Base-by-base conservation (phyloP, 2,888 invertebrate species). In the Sericinus montela region DNA sequence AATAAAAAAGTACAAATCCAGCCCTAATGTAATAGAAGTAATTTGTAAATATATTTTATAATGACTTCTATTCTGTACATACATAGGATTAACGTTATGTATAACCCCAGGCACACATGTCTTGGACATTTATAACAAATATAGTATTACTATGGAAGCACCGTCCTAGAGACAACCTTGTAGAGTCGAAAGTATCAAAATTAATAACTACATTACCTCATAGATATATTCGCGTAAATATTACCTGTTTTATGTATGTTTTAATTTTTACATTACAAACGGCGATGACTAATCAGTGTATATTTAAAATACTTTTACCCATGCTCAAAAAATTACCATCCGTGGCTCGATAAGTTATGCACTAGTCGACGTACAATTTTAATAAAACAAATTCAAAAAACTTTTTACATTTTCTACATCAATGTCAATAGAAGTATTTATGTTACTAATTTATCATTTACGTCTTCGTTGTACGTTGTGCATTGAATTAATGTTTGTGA, bases 131-230 rank as follows among this genome's bases (percentile, higher is more conserved):
- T 41, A 41, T 28, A 29, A 15, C 7, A 3, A 1, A 38, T 5
- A 37, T 13, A 8, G 25, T 34, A 10, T 28, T 16, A n/a, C n/a
- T n/a, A 11, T 34, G 11, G 34, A 44, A 44, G 6, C 39, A 13
- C 57, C 57, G 25, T 58, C 52, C 35, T 13, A 30, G 28, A 10
- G 16, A 44, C 43, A 43, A 43, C 25, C 34, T 30, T 23, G 28
- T 25, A 25, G 7, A 7, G 7, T 6, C 8, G 1, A 25, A 25
- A 1, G 25, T 25, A 4, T 25, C 8, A 11, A 9, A 8, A 37
- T 15, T 28, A 37, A 47, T 19, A 48, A 42, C 39, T 28, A 36
- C 39, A 49, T 45, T 56, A 56, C 55, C 55, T 56, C 55, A 50
- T 45, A 48, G 51, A 51, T 42, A 10, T 51, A 48, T 41, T 44